Evolutionary conservation across 2,797 vertebrate species (phyloP).

Genomic region (Lophotriccus pileatus): DNA sequence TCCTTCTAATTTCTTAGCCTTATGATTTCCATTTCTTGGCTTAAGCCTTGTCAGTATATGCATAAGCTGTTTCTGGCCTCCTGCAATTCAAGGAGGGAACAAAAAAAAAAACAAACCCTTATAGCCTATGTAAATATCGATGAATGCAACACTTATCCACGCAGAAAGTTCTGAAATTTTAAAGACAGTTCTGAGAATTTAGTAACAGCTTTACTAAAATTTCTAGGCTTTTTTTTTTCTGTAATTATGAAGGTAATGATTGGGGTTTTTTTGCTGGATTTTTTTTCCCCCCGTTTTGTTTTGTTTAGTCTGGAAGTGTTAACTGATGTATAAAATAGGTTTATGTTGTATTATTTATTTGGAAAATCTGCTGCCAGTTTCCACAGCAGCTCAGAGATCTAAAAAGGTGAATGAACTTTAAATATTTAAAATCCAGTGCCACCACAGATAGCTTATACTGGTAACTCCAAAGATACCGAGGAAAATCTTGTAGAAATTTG

Average conservation of each 20-base stretch:
- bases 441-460: background rate
- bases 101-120: background rate
- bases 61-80: background rate
- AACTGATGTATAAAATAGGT: conserved; percentile 10
- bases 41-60: background rate
- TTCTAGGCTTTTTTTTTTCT: background rate
- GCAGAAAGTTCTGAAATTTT: background rate
- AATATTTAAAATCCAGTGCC: conserved; percentile 28
- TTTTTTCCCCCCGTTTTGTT: background rate
- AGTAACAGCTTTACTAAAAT: background rate
- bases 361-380: conserved; percentile 22
- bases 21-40: background rate
- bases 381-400: background rate
- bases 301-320: background rate
- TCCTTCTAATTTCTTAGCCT: background rate
- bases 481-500: background rate
- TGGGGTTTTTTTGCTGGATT: background rate
- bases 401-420: conserved; percentile 32
- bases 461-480: background rate
- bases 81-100: background rate
- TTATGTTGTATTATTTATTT: conserved; percentile 41
- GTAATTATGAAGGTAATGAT: background rate
- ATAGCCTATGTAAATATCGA: background rate
- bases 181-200: background rate
- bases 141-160: background rate